Conservation (phyloP, 2,888 invertebrate genomes). For the Podotricha telesiphe region DNA sequence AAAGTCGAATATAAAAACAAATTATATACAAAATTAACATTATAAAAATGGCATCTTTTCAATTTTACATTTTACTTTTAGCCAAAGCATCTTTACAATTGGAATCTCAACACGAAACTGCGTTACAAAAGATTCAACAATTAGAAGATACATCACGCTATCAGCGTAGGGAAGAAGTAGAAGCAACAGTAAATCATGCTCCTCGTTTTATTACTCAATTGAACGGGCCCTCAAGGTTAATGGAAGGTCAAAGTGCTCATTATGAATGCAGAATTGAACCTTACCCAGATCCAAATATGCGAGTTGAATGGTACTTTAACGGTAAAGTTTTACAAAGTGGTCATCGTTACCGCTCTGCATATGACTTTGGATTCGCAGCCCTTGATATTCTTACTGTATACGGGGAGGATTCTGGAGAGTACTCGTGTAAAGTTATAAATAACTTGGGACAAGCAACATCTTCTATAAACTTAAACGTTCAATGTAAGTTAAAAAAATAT, state of each 20-base stretch:
- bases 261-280: constrained; percentile 97
- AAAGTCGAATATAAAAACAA: not conserved
- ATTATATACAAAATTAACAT: too few species aligned
- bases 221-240: constrained; percentile 92
- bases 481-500: constrained; percentile 85
- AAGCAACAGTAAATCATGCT: constrained; percentile 90
- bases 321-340: constrained; percentile 94
- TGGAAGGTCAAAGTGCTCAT: constrained; percentile 95
- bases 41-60: too few species aligned
- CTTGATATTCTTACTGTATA: constrained; percentile 97
- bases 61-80: constrained; percentile 55
- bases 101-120: constrained; percentile 95
- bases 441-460: constrained; percentile 92
- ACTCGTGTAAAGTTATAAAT: constrained; percentile 94
- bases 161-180: constrained; percentile 91
- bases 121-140: constrained; percentile 92
- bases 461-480: constrained; percentile 90
- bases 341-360: constrained; percentile 95
- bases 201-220: constrained; percentile 94
- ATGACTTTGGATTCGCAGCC: constrained; percentile 98
- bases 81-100: constrained; percentile 94
- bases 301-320: constrained; percentile 97
- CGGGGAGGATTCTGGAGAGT: constrained; percentile 96
- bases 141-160: constrained; percentile 92
- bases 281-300: constrained; percentile 93